phyloP scores from a whole-genome alignment of 2,797 vertebrate species.

The Poeciliopsis presidionis region DNA sequence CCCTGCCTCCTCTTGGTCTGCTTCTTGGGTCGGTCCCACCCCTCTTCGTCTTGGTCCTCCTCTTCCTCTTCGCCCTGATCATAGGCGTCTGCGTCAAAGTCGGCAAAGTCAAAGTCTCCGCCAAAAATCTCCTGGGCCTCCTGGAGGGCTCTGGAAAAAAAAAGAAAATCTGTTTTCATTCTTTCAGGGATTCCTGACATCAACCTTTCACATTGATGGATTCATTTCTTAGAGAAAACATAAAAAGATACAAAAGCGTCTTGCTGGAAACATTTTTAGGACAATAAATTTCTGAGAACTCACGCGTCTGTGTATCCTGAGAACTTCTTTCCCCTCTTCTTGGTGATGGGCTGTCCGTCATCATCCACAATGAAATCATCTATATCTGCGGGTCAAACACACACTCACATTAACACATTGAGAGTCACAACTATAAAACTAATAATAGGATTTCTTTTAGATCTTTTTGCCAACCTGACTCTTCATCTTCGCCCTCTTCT shows the following conservation, averaged over 20 bases:
- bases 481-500: slow-evolving; percentile 94
- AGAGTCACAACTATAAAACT: background rate
- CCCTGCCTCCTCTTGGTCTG: slow-evolving; percentile 93
- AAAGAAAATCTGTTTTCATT: background rate
- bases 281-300: slow-evolving; percentile 69
- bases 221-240: too few species aligned
- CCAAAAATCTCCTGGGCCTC: slow-evolving; percentile 99
- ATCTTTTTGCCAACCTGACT: slow-evolving; percentile 84
- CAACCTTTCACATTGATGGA: background rate
- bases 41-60: slow-evolving; percentile 93
- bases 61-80: slow-evolving; percentile 96
- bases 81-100: slow-evolving; percentile 92
- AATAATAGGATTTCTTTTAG: background rate
- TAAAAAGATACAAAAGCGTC: background rate
- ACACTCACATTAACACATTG: background rate
- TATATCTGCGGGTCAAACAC: slow-evolving; percentile 83
- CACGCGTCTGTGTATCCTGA: slow-evolving; percentile 97
- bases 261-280: background rate
- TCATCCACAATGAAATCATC: slow-evolving; percentile 99
- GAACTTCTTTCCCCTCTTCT: slow-evolving; percentile 96
- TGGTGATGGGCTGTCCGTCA: slow-evolving; percentile 97
- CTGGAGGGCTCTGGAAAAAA: slow-evolving; percentile 88
- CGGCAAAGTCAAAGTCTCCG: slow-evolving; percentile 96
- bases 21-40: slow-evolving; percentile 94
- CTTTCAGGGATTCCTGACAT: background rate